Evolutionary conservation across 2,113 vertebrate genomes (phyloP).

Genomic region (Dipodomys stephensi): DNA sequence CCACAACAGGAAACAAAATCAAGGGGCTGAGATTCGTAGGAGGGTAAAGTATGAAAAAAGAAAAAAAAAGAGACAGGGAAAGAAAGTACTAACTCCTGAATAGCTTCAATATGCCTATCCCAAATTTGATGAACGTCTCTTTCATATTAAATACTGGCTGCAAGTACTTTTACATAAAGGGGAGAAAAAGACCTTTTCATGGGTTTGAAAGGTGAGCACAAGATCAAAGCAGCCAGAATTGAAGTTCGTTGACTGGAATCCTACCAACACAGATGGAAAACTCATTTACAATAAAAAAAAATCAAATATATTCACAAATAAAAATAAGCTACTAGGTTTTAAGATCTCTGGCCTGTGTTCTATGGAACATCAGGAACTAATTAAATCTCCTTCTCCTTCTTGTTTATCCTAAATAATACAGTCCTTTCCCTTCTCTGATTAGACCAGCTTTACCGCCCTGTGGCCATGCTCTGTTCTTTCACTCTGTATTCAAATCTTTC

Average conservation of each 20-base stretch:
- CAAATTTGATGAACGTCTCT: conserved; percentile 74
- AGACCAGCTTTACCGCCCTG: conserved; percentile 29
- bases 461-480: conserved; percentile 27
- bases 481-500: conserved; percentile 6
- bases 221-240: conserved; percentile 61
- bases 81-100: conserved; percentile 9
- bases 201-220: conserved; percentile 72
- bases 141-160: conserved; percentile 71
- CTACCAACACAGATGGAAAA: conserved; percentile 70
- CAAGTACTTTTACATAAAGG: conserved; percentile 65
- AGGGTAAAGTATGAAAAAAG: neutral
- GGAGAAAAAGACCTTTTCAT: conserved; percentile 55
- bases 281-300: conserved; percentile 46
- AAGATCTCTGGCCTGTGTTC: conserved; percentile 62
- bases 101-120: conserved; percentile 63
- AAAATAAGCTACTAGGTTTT: conserved; percentile 71
- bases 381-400: conserved; percentile 69
- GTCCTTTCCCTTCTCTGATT: conserved; percentile 52
- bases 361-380: conserved; percentile 72
- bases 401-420: conserved; percentile 70
- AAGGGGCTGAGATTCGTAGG: neutral
- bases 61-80: neutral
- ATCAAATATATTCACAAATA: conserved; percentile 76
- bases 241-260: conserved; percentile 62
- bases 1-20: neutral